Evolutionary conservation across 2,797 vertebrate genomes (phyloP), one percentile per base, ranked within the genome.

Genomic region (Leuciscus waleckii): DNA sequence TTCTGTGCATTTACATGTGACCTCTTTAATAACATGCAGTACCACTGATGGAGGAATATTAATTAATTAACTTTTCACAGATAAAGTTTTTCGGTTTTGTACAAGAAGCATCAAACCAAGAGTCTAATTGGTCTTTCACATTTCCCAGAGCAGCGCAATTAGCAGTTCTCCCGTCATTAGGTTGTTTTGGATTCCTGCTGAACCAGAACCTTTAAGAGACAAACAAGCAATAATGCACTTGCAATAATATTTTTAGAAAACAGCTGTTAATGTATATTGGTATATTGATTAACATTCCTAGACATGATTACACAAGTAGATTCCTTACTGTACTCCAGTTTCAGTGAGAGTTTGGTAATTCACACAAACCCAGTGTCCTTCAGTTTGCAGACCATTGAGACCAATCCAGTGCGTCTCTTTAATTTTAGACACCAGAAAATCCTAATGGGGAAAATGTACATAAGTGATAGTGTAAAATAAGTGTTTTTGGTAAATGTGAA

Each of bases 321-420:
- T 5, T 17, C 29, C 69, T 71, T 71, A 71, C 69, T 71, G n/a
- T 46, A 17, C 7, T 71, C 14, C 41, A 26, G 69, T 71, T 9
- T 71, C 41, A 17, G 0, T 29, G n/a, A 71, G 41, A 9, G 41
- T 46, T 46, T 9, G n/a, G 41, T 46, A 2, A 0, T 71, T 77
- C 74, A 77, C 74, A 21, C 74, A 77, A 77, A 77, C 68, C 88
- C 88, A 87, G 61, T 23, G 73, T 61, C 88, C 86, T 26, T 87
- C 88, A 67, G 81, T 87, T 19, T 85, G 65, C 7, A 39, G 39
- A 9, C 9, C 39, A 39, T 39, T 39, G 7, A 39, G 39, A 39
- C 7, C 69, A 17, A 71, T 5, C 69, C 69, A 39, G 39, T 8
- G 39, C 39, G 39, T 39, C 7, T 8, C 39, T 0, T 39, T 39